Base-by-base conservation (phyloP, 2,113 vertebrate species). In the Gopherus flavomarginatus region DNA sequence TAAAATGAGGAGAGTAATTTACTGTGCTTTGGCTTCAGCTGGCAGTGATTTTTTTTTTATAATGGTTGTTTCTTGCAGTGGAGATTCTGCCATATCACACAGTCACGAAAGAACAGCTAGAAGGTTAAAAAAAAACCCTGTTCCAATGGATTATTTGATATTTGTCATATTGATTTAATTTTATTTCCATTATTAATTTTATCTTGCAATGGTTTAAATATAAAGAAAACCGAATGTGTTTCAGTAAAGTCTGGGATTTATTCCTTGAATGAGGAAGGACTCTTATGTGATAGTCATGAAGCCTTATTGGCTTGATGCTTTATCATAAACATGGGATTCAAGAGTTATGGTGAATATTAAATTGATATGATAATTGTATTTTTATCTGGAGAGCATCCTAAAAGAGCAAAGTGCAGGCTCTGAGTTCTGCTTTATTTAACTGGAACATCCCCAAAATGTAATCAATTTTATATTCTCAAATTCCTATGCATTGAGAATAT, bases 131-230 rank as follows among this genome's bases (percentile, higher is more conserved):
- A 83, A 83, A 90, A 92, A 95, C 59, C 22, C 78, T 27, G 91
- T 96, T 94, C 90, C 87, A 91, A 77, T 94, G 96, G 88, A 94
- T 97, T 94, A 95, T 97, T 94, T 96, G 94, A 92, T 95, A 98
- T 98, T 97, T 97, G 80, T 95, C 91, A 97, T 95, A 82, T 95
- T 96, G 97, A 90, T 92, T 97, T 96, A 96, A 85, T 93, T 96
- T 90, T 94, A 95, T 95, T 97, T 88, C 92, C 95, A 93, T 94
- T 89, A 87, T 93, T 97, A 96, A 92, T 90, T 94, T 93, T 94
- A 96, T 92, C 94, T 86, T 89, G 85, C 90, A 81, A 35, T 93
- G 90, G 81, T 95, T 97, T 98, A 95, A 95, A 87, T 94, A 96
- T 93, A 90, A 97, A 95, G 88, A 91, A 95, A 92, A 90, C 38